These are phyloP conservation scores for Didymodactylos carnosus DNA, from an alignment of 2,888 invertebrate genomes.

Conservation along the genomic window DNA sequence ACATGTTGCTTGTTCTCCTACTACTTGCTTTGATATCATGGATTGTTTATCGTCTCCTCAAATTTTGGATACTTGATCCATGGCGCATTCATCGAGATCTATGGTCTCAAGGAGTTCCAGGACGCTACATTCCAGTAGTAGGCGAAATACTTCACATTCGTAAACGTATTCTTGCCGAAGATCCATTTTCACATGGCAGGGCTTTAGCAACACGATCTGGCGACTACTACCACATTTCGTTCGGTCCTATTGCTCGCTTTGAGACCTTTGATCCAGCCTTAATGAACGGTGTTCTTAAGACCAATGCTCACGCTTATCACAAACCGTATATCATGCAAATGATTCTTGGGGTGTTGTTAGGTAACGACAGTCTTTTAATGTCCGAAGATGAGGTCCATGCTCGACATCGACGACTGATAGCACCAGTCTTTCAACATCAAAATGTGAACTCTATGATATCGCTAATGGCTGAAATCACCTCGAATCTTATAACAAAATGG, in stretches of 20 bases:
- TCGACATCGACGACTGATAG: neutral
- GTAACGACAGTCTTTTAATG: neutral
- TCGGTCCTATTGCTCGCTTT: neutral
- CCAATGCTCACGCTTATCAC: neutral
- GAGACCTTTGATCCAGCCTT: neutral
- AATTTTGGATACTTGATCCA: neutral
- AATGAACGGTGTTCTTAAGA: neutral
- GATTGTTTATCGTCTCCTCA: neutral
- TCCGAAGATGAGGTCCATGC: neutral
- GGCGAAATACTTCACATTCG: neutral
- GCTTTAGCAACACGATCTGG: neutral
- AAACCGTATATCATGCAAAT: neutral
- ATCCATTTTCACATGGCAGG: neutral
- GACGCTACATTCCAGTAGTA: neutral
- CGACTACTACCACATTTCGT: neutral
- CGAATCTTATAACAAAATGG: neutral
- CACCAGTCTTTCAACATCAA: neutral
- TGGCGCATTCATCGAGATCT: neutral
- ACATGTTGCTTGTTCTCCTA: no score
- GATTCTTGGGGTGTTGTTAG: neutral
- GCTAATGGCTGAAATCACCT: neutral
- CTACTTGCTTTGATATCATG: no score
- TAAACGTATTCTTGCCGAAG: neutral
- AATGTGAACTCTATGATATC: neutral
- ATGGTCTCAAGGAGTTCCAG: neutral